These are phyloP conservation scores for Tenthredo amoena DNA, from an alignment of 2,888 invertebrate genomes.

Conservation along the genomic window DNA sequence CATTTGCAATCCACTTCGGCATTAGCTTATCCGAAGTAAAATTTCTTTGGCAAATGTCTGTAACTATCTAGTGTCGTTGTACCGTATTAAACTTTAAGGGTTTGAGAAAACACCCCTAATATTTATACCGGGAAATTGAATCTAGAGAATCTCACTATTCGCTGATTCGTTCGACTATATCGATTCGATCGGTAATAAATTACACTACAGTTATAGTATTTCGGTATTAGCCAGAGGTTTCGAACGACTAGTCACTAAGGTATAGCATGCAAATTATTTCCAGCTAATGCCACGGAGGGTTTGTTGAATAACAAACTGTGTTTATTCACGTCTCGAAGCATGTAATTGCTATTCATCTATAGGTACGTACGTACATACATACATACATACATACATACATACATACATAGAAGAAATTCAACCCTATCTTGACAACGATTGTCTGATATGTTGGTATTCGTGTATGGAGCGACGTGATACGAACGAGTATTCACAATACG, in stretches of 20 bases:
- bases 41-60: background rate
- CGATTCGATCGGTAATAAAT: background rate
- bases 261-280: background rate
- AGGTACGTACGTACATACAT: background rate
- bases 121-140: background rate
- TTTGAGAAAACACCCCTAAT: background rate
- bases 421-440: background rate
- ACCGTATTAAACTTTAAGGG: background rate
- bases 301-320: background rate
- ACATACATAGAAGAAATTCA: background rate
- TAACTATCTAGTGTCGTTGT: background rate
- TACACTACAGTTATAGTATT: background rate
- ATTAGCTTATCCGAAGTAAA: background rate
- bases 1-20: conserved; percentile 39
- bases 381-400: background rate
- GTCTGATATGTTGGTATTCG: background rate
- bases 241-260: background rate
- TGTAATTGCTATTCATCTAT: background rate
- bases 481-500: conserved; percentile 7
- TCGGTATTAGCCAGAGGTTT: background rate
- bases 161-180: too few species aligned
- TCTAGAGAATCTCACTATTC: background rate
- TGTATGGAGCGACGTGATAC: conserved; percentile 17
- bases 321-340: background rate
- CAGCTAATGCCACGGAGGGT: background rate